phyloP scores from a whole-genome alignment of 1,140 invertebrate genomes.

The Lucilia cuprina region DNA sequence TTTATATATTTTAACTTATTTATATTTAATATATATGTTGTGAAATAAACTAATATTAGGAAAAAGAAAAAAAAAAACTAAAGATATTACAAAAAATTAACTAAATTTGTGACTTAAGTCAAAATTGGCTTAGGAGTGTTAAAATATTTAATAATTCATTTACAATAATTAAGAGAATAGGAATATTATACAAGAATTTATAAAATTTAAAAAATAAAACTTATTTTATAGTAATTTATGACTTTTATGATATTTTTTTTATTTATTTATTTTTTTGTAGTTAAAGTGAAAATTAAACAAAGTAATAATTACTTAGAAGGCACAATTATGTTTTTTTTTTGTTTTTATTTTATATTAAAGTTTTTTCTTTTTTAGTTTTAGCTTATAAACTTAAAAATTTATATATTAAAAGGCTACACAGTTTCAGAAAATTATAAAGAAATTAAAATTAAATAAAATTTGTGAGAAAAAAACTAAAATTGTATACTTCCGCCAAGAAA shows the following conservation, averaged over 20 bases:
- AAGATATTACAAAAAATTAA: neutral
- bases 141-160: neutral
- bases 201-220: neutral
- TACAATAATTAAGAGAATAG: neutral
- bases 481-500: too few species aligned
- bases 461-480: too few species aligned
- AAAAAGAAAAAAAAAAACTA: neutral
- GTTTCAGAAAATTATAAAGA: too few species aligned
- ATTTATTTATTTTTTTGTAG: neutral
- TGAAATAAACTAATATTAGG: neutral
- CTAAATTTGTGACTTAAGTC: constrained; percentile 11
- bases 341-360: neutral
- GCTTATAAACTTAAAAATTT: neutral
- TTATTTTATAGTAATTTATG: neutral
- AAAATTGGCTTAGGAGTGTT: neutral
- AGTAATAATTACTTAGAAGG: neutral
- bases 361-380: neutral
- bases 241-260: neutral
- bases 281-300: neutral
- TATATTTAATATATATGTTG: neutral
- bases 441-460: neutral
- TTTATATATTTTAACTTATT: neutral
- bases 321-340: neutral
- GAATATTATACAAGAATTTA: neutral
- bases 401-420: neutral